Evolutionary conservation across 2,113 vertebrate species (phyloP).

Genomic region (Salvelinus namaycush): DNA sequence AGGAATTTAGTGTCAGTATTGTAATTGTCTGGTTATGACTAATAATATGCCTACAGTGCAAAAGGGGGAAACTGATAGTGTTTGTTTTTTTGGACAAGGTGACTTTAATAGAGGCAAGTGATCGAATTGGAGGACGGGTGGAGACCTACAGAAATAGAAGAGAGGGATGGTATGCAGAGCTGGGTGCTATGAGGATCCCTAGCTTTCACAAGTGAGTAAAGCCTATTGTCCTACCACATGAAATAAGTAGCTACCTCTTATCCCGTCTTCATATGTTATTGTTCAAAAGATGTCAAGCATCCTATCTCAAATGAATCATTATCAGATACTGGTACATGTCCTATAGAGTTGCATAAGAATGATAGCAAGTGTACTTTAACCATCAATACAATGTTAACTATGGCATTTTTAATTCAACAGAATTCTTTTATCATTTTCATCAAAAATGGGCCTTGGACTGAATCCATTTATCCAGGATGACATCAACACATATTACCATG

Average conservation of each 20-base stretch:
- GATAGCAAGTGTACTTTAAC: background rate
- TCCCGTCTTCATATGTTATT: background rate
- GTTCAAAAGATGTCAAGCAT: background rate
- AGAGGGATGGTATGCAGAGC: constrained; percentile 81
- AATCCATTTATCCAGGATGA: constrained; percentile 71
- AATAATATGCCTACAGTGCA: background rate
- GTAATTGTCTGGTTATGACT: background rate
- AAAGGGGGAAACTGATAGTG: background rate
- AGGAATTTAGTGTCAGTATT: background rate
- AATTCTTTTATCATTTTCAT: constrained; percentile 64
- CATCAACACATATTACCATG: constrained; percentile 72
- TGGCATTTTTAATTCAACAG: constrained; percentile 44
- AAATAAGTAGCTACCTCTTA: background rate
- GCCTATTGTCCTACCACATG: background rate
- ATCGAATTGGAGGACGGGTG: constrained; percentile 79
- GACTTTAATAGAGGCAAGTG: constrained; percentile 80
- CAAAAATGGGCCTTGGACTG: constrained; percentile 59
- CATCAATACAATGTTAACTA: background rate
- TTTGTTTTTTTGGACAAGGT: constrained; percentile 64
- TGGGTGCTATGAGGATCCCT: constrained; percentile 86
- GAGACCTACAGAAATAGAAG: constrained; percentile 74
- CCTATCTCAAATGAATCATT: background rate
- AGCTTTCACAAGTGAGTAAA: constrained; percentile 69
- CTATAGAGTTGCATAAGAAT: background rate
- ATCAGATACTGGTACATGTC: no score